A percentile compares a stretch with the other conserved stretches of the same genome.
Conservation (phyloP, 2,113 vertebrate genomes). For the Phalacrocorax aristotelis region DNA sequence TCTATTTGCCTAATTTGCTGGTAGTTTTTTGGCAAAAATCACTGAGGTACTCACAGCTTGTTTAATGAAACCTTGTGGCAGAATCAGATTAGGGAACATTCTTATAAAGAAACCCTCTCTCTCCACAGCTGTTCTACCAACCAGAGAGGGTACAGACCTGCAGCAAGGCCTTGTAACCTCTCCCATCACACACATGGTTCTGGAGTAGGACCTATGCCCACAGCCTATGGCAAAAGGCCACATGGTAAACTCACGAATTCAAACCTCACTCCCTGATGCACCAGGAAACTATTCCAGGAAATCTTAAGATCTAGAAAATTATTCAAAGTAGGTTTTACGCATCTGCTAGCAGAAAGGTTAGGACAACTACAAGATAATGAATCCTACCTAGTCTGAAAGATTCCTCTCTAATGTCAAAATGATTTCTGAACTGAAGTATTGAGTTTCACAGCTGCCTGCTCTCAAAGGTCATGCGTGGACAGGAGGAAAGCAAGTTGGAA, state of each 20-base stretch:
- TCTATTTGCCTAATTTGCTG: not conserved
- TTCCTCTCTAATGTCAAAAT: not conserved
- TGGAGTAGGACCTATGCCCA: not conserved
- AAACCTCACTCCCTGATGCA: not conserved
- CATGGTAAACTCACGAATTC: not conserved
- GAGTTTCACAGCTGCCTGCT: not conserved
- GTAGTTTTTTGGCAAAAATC: not conserved
- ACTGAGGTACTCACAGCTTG: not conserved
- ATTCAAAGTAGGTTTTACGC: not conserved
- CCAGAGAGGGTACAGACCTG: not conserved
- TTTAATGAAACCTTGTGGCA: not conserved
- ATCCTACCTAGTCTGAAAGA: not conserved
- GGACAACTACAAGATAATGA: not conserved
- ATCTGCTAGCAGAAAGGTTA: not conserved
- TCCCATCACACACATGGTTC: rapidly evolving
- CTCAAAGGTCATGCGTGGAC: not conserved
- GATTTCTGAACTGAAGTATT: not conserved
- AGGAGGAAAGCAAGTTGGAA: not conserved
- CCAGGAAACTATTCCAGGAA: not conserved
- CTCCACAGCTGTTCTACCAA: not conserved
- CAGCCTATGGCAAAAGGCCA: not conserved
- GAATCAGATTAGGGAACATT: not conserved
- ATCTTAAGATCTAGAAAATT: not conserved
- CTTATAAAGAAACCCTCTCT: not conserved
- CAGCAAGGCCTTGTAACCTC: not conserved